phyloP scores from a whole-genome alignment of 2,888 invertebrate species.

The Paralinhomoeus sp. region DNA sequence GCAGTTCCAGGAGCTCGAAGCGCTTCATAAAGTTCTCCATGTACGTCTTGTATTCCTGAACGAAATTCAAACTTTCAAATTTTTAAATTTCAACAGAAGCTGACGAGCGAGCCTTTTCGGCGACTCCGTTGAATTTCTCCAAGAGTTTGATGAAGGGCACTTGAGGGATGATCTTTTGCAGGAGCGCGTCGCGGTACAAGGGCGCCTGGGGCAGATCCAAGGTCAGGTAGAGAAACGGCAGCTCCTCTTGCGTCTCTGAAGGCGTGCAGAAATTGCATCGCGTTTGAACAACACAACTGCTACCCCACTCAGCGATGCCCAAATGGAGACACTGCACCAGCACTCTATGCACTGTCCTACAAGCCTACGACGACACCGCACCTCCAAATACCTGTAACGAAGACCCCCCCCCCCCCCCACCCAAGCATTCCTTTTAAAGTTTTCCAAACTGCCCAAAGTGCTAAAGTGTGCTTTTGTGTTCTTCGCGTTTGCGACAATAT shows the following conservation, averaged over 20 bases:
- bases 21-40: conserved; percentile 92
- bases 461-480: no score
- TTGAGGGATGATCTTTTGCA: conserved; percentile 97
- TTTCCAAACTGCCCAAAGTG: no score
- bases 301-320: no score
- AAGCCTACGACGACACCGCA: no score
- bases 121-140: conserved; percentile 79
- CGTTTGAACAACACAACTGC: no score
- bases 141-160: conserved; percentile 33
- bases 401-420: no score
- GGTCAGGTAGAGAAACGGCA: conserved; percentile 81
- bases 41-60: conserved; percentile 79
- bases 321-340: no score
- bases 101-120: conserved; percentile 42
- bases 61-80: not conserved
- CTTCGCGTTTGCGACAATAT: no score
- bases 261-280: no score
- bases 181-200: conserved; percentile 81
- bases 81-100: not conserved
- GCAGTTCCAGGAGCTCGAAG: conserved; percentile 69
- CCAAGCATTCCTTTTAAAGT: no score
- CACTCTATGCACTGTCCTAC: no score
- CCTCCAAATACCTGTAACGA: no score
- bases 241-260: conserved; percentile 54
- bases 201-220: conserved; percentile 94